Base-by-base conservation (phyloP, 2,888 invertebrate genomes). In the Drosophila rellima region DNA sequence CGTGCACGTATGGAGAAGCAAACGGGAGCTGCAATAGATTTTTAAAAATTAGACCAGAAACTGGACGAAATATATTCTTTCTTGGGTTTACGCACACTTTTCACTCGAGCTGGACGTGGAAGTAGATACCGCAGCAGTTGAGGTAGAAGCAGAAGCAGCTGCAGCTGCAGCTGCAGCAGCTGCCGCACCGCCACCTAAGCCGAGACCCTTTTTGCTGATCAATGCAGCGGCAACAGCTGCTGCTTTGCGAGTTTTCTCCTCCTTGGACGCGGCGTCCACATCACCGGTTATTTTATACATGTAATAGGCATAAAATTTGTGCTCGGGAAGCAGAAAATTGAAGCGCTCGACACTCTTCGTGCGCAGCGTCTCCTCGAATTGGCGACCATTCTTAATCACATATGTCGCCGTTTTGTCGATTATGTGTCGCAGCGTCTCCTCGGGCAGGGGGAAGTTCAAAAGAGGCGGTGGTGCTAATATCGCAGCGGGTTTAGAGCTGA, bases 391-490 rank as follows among this genome's bases (percentile, higher is more conserved):
- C 82, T 98, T 97, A 1, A 97, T 96, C 0, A 99, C 99, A 92
- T 99, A 99, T 74, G 96, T 95, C 0, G 99, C 99, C 95, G 99
- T 98, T 93, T 98, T 98, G 92, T 98, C 98, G 64, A 99, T 96
- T 8, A 99, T 96, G 18, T 96, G 94, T 90, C 96, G 96, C 1
- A 96, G 93, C 82, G 97, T 97, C 4, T 96, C 95, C 0, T 97
- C 96, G 0, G 98, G 98, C 2, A 94, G 93, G 10, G 94, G 92
- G 29, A 95, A 93, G 0, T 93, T 91, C 39, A 91, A 57, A 3
- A 82, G 40, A 2, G 79, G 65, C 7, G 74, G 77, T 39, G 80
- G 74, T 50, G 79, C 74, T 3, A 77, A 37, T 6, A n/a, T 50
- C 0, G 48, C 54, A 2, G 42, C n/a, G 3, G 57, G 63, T 6